These are phyloP conservation scores for Saturnia japonica DNA, from an alignment of 2,888 invertebrate species.

Conservation along the genomic window DNA sequence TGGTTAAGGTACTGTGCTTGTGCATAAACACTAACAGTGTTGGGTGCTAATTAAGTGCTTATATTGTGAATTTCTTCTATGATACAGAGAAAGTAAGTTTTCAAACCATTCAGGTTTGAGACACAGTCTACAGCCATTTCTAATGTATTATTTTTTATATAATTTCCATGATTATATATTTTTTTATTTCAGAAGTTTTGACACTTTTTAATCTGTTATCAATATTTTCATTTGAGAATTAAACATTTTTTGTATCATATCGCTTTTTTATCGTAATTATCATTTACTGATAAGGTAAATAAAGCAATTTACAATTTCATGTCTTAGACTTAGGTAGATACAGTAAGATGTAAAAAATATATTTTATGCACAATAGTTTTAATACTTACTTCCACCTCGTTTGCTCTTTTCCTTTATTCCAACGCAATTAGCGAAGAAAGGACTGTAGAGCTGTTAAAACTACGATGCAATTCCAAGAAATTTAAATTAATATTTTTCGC, in stretches of 20 bases:
- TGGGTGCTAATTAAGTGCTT: conserved; percentile 32
- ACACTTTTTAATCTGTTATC: neutral
- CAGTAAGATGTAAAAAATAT: neutral
- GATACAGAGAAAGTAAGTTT: neutral
- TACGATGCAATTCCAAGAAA: conserved; percentile 45
- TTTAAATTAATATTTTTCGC: conserved; percentile 24
- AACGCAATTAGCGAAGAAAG: conserved; percentile 39
- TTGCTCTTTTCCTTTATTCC: conserved; percentile 36
- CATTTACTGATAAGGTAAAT: too few species aligned
- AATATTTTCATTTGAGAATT: neutral
- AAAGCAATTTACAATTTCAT: too few species aligned
- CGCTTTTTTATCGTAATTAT: too few species aligned
- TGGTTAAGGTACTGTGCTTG: conserved; percentile 47
- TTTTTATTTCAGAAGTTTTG: neutral
- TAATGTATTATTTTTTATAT: neutral
- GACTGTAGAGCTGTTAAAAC: conserved; percentile 43
- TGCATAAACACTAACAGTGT: conserved; percentile 53
- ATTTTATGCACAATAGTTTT: neutral
- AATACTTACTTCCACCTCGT: conserved; percentile 2
- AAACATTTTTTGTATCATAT: neutral
- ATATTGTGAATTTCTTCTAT: conserved; percentile 17
- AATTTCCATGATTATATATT: neutral
- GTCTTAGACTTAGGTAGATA: neutral
- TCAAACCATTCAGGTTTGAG: neutral
- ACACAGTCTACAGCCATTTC: conserved; percentile 3